phyloP scores from a whole-genome alignment of 2,797 vertebrate genomes.

The Clarias pachynema region DNA sequence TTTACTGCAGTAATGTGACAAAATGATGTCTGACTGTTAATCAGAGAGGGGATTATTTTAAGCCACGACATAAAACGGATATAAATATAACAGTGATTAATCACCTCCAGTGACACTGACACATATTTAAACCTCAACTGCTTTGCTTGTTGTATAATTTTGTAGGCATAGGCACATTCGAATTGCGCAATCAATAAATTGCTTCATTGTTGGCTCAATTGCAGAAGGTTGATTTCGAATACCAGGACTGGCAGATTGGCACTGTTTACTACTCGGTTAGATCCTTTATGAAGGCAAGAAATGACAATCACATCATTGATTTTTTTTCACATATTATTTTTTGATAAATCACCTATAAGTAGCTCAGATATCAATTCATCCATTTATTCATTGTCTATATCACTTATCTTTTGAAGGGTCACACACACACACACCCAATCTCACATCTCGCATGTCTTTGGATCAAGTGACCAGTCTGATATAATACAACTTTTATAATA shows the following conservation, averaged over 20 bases:
- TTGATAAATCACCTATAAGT: not conserved
- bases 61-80: slow-evolving; percentile 11
- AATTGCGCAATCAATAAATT: not conserved
- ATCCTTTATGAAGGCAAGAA: not conserved
- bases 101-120: slow-evolving; percentile 4
- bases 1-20: slow-evolving; percentile 28
- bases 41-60: not conserved
- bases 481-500: no score
- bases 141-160: not conserved
- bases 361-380: no score
- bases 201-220: not conserved
- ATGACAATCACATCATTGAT: not conserved
- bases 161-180: not conserved
- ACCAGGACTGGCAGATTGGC: not conserved
- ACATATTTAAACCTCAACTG: not conserved
- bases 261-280: not conserved
- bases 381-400: no score
- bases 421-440: no score
- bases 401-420: no score
- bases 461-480: no score
- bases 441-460: no score
- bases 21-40: slow-evolving; percentile 16
- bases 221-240: not conserved
- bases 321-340: not conserved
- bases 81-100: slow-evolving; percentile 8